Evolutionary conservation across 2,797 vertebrate species (phyloP).

Genomic region (Semaprochilodus insignis): DNA sequence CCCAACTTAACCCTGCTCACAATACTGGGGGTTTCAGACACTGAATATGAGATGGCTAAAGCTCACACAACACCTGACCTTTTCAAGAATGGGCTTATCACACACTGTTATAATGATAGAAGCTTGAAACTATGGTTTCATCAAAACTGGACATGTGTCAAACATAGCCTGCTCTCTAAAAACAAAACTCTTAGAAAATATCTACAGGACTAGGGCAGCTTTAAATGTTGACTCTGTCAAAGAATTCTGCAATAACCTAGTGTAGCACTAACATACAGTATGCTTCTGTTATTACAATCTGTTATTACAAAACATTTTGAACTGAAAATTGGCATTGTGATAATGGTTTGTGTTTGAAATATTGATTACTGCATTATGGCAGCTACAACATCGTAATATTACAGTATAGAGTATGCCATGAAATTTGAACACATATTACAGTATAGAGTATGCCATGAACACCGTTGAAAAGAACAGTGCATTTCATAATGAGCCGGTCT

Average conservation of each 20-base stretch:
- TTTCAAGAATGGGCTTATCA: not conserved
- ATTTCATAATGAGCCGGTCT: not conserved
- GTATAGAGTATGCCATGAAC: not conserved
- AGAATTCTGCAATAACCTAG: not conserved
- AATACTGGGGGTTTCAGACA: conserved; percentile 18
- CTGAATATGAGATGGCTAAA: not conserved
- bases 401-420: not conserved
- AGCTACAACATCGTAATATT: not conserved
- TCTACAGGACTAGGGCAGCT: not conserved
- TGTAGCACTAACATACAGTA: not conserved
- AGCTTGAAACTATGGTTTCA: not conserved
- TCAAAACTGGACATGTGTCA: not conserved
- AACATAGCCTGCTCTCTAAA: not conserved
- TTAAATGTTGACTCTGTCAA: not conserved
- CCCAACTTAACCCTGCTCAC: conserved; percentile 33
- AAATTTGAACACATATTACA: no score
- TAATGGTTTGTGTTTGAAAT: no score
- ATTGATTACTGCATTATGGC: not conserved
- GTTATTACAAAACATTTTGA: no score
- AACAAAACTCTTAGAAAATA: not conserved
- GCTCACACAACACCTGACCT: not conserved
- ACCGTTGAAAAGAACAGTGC: not conserved
- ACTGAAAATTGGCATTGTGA: no score
- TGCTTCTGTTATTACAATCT: not conserved
- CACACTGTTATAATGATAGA: no score